Conservation (phyloP, 2,797 vertebrate species). For the Trematomus bernacchii region DNA sequence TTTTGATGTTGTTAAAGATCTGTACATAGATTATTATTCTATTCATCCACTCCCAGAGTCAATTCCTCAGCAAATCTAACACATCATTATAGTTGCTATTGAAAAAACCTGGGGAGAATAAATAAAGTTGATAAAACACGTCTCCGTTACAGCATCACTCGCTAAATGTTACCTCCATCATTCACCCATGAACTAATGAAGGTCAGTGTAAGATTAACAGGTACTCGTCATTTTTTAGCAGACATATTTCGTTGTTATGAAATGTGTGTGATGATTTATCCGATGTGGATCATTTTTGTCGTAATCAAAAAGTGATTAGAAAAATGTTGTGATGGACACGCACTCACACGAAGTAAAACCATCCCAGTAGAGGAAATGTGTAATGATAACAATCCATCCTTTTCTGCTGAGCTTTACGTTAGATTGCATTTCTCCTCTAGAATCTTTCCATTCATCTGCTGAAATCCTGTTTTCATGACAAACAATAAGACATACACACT, state of each 20-base stretch:
- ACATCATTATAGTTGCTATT: slow-evolving; percentile 48
- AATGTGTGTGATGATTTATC: slow-evolving; percentile 49
- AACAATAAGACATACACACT: slow-evolving; percentile 78
- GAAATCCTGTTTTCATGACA: slow-evolving; percentile 83
- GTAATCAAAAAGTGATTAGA: slow-evolving; percentile 41
- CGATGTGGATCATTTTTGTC: slow-evolving; percentile 9
- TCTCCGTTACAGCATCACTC: slow-evolving; percentile 42
- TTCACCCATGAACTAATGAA: slow-evolving; percentile 49
- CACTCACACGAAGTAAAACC: slow-evolving; percentile 28
- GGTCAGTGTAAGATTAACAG: slow-evolving; percentile 47
- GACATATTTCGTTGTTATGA: slow-evolving; percentile 50
- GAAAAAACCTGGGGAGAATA: slow-evolving; percentile 29
- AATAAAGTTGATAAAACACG: slow-evolving; percentile 49
- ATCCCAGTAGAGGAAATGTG: slow-evolving; percentile 48
- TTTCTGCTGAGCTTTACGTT: slow-evolving; percentile 66
- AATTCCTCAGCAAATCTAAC: slow-evolving; percentile 42
- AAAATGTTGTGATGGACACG: slow-evolving; percentile 21
- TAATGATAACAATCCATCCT: slow-evolving; percentile 75
- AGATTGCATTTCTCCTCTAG: slow-evolving; percentile 74
- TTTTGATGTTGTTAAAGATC: slow-evolving; percentile 29
- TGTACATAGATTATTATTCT: slow-evolving; percentile 27
- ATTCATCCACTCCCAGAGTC: slow-evolving; percentile 6
- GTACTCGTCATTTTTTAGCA: slow-evolving; percentile 56
- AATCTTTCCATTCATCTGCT: slow-evolving; percentile 79
- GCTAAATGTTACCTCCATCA: slow-evolving; percentile 36